phyloP scores from a whole-genome alignment of 2,113 vertebrate species.

The Notechis scutatus region DNA sequence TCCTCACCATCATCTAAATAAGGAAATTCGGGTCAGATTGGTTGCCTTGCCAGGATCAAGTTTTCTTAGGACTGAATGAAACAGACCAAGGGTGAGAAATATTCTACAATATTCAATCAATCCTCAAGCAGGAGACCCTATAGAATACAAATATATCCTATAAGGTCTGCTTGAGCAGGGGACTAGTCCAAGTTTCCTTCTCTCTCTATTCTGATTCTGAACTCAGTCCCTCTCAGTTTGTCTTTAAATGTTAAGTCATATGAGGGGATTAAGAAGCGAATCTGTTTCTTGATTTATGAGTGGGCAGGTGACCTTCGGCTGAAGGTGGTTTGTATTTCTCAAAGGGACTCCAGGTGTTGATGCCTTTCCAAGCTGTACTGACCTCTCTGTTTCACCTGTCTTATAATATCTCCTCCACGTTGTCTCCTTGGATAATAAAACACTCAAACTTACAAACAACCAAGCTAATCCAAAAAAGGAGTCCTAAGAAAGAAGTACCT shows the following conservation, averaged over 20 bases:
- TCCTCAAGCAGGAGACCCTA: too few relatives aligned
- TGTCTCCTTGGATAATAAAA: background rate
- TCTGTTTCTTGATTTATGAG: constrained; percentile 61
- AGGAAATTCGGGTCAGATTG: constrained; percentile 52
- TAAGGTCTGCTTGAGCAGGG: too few relatives aligned
- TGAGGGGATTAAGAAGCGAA: constrained; percentile 57
- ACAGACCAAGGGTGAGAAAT: constrained; percentile 56
- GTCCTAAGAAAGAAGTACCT: background rate
- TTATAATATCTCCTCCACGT: background rate
- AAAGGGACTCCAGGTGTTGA: constrained; percentile 28
- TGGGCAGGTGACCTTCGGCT: constrained; percentile 42
- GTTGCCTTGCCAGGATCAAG: constrained; percentile 38
- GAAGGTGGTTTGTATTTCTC: constrained; percentile 52
- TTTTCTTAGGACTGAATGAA: constrained; percentile 49
- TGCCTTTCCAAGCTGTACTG: constrained; percentile 25
- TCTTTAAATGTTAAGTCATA: constrained; percentile 42
- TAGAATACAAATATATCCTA: too few relatives aligned
- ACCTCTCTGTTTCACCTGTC: background rate
- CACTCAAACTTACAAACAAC: background rate
- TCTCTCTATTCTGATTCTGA: too few relatives aligned
- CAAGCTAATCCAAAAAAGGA: background rate
- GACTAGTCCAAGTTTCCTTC: too few relatives aligned
- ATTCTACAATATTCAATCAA: constrained; percentile 30
- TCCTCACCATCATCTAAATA: constrained; percentile 44
- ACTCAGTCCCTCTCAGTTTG: constrained; percentile 43